phyloP scores from a whole-genome alignment of 2,888 invertebrate species.

The Oligia fasciuncula region DNA sequence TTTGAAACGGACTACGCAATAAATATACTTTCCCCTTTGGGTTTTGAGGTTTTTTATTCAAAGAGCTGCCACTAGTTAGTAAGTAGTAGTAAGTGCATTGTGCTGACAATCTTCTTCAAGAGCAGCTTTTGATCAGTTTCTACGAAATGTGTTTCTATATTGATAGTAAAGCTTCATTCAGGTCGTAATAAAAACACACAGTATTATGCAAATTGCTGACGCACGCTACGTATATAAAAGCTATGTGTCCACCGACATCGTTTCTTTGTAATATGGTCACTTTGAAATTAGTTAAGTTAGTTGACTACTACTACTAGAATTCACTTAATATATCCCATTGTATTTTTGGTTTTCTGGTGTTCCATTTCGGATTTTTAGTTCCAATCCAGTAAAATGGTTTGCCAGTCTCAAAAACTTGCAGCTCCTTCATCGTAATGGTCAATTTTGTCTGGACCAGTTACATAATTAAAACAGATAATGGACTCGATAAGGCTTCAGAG shows the following conservation, averaged over 20 bases:
- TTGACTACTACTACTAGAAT: not conserved
- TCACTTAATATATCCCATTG: not conserved
- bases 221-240: constrained; percentile 38
- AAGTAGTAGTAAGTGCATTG: constrained; percentile 7
- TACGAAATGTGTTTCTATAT: constrained; percentile 7
- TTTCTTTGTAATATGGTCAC: constrained; percentile 22
- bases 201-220: constrained; percentile 56
- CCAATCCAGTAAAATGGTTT: not conserved
- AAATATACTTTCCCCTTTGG: constrained; percentile 53
- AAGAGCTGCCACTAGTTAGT: constrained; percentile 22
- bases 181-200: constrained; percentile 26
- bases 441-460: not conserved
- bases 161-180: constrained; percentile 13
- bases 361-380: not conserved
- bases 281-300: constrained; percentile 9
- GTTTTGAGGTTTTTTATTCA: constrained; percentile 33
- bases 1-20: constrained; percentile 33
- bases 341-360: not conserved
- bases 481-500: not conserved
- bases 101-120: constrained; percentile 1
- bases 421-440: not conserved
- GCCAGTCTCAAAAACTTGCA: not conserved
- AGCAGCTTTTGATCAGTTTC: constrained; percentile 11
- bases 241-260: constrained; percentile 17
- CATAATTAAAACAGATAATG: not conserved